Base-by-base conservation (phyloP, 1,140 invertebrate genomes). In the Apocrypta bakeri region DNA sequence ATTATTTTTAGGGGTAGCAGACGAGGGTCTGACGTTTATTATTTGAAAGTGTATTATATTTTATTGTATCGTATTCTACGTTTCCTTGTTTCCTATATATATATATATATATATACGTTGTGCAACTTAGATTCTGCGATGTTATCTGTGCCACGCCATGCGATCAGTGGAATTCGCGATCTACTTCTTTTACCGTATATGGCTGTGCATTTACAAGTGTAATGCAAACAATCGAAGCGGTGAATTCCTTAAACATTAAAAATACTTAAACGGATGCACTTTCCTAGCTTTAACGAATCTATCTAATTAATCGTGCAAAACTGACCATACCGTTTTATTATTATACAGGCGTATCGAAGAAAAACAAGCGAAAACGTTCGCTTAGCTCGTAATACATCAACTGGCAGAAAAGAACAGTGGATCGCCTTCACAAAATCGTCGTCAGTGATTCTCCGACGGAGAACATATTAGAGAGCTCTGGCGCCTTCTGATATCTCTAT, bases 301-400 rank as follows among this genome's bases (percentile, higher is more conserved):
- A 69, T 48, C 66, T 69, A 69, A 56, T 69, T 31, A 73, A 63
- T 80, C 37, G 24, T 48, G n/a, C 73, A 72, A 61, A 72, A 25
- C 11, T 72, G 11, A 11, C 29, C n/a, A n/a, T n/a, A n/a, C n/a
- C n/a, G n/a, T n/a, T n/a, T n/a, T n/a, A n/a, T n/a, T n/a, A 48
- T 61, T 72, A 79, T 56, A 72, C 72, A 72, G 33, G 25, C 42
- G 14, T 48, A 14, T 11, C 42, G 42, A 42, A 1, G 17, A 21
- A n/a, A 17, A 56, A 12, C 7, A 12, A 42, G 40, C 6, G 11
- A 42, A 1, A 42, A 42, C 7, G 40, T 42, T 42, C 7, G 40
- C 40, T 42, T 37, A 37, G 17, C 7, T 6, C 17, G 48, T 3
- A 7, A n/a, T 37, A 37, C 33, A 37, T 37, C 1, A 56, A 17